Base-by-base conservation (phyloP, 2,888 invertebrate species). In the Thecophora atra region DNA sequence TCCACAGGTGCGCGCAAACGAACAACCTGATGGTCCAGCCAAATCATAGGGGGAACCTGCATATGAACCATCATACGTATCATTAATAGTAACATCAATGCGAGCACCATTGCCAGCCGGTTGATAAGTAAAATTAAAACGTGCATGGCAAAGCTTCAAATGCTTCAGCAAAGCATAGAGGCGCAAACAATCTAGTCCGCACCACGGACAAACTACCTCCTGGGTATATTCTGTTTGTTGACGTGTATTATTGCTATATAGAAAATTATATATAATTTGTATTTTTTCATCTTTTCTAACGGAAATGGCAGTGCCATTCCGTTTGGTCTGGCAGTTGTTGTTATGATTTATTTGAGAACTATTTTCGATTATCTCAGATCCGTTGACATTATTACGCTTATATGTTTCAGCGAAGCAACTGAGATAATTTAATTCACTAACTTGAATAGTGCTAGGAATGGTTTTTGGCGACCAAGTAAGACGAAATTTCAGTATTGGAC, bases 191-290 rank as follows among this genome's bases (percentile, higher is more conserved):
- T 97, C 94, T 24, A 98, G 88, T 7, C 94, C 94, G 85, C 98
- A 98, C 98, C 98, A 98, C 0, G 98, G 98, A 84, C 98, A 98
- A 83, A 94, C 93, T 67, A 97, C 89, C 88, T 97, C 96, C 81
- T 95, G 94, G 76, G 96, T 93, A 13, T 96, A 95, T 87, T 97
- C 97, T 0, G 97, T 98, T 87, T 97, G 97, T 83, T 98, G 98
- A 62, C 97, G 89, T 58, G 95, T 95, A 84, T 96, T 97, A 87
- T 96, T 97, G 87, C 96, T 97, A 85, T 97, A 97, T 78, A 97
- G 90, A 88, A 98, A 98, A 88, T 98, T 97, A 87, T 98, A 98
- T 76, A 96, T 94, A 76, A 98, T 94, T 87, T 95, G 93, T 77
- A 93, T 90, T 28, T 91, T 90, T 77, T 89, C 88, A 42, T 85